Percentiles rank a stretch among this genome's conserved stretches.
Evolutionary conservation across 2,113 vertebrate species (phyloP).

Genomic region (Corythornis madagascariensis): DNA sequence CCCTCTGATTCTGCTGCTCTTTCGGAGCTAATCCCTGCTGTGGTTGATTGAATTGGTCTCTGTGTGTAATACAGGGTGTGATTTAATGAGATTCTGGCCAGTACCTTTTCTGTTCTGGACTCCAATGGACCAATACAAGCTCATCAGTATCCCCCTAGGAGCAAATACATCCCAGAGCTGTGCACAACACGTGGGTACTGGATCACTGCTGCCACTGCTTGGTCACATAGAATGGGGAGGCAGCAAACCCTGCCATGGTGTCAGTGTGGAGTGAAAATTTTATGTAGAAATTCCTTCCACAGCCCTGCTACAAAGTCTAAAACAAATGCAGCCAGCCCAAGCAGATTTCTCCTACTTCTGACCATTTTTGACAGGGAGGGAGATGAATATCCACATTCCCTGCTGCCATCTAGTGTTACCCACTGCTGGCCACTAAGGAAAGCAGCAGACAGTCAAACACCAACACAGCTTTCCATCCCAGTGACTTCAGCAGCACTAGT

Average conservation of each 20-base stretch:
- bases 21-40: not conserved
- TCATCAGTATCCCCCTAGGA: not conserved
- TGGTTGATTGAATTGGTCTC: not conserved
- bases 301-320: not conserved
- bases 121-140: not conserved
- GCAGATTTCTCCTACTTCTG: not conserved
- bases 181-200: not conserved
- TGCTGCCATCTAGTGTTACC: constrained; percentile 69
- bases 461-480: rapidly evolving
- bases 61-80: not conserved
- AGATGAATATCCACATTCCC: not conserved
- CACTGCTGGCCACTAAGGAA: rapidly evolving
- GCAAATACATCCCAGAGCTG: not conserved
- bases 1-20: not conserved
- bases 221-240: not conserved
- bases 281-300: not conserved
- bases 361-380: not conserved
- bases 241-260: not conserved
- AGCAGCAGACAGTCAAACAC: not conserved
- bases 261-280: rapidly evolving
- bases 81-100: not conserved
- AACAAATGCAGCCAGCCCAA: not conserved
- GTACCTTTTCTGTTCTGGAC: not conserved
- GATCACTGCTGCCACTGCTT: rapidly evolving
- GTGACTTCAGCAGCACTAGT: not conserved